phyloP scores from a whole-genome alignment of 2,888 invertebrate genomes.

The Blera fallax region DNA sequence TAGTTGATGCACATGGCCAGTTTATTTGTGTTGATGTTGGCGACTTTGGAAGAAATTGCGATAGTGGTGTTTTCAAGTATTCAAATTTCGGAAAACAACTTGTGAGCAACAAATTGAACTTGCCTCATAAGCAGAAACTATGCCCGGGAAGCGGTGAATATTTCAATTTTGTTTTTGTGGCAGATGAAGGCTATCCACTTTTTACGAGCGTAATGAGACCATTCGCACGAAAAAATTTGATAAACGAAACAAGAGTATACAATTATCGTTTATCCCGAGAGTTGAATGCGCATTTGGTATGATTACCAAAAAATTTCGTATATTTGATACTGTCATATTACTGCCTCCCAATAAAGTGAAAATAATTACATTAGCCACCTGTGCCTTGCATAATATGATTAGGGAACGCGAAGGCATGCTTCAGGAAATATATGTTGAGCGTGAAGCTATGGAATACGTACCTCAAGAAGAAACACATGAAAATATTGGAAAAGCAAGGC shows the following conservation, averaged over 20 bases:
- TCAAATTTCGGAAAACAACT: conserved; percentile 39
- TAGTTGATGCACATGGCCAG: conserved; percentile 38
- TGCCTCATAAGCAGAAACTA: not conserved
- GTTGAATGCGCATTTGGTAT: not conserved
- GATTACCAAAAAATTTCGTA: not conserved
- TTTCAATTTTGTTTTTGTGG: conserved; percentile 27
- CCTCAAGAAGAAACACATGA: not conserved
- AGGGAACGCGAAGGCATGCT: conserved; percentile 13
- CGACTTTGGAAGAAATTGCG: conserved; percentile 32
- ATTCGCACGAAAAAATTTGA: conserved; percentile 44
- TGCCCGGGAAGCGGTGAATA: not conserved
- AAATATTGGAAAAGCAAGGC: not conserved
- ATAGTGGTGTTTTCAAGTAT: conserved; percentile 43
- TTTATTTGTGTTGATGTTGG: conserved; percentile 53
- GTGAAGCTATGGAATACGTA: not conserved
- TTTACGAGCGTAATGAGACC: conserved; percentile 23
- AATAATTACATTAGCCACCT: conserved; percentile 21
- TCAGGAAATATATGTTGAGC: conserved; percentile 23
- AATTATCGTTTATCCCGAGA: not conserved
- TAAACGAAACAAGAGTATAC: conserved; percentile 35
- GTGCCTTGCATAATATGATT: conserved; percentile 32
- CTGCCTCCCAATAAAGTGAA: conserved; percentile 33
- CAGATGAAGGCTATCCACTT: conserved; percentile 44
- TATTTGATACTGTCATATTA: not conserved
- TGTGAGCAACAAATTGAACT: not conserved